These are phyloP conservation scores for Heterohyrax brucei DNA, from an alignment of 2,797 vertebrate species.

Conservation along the genomic window DNA sequence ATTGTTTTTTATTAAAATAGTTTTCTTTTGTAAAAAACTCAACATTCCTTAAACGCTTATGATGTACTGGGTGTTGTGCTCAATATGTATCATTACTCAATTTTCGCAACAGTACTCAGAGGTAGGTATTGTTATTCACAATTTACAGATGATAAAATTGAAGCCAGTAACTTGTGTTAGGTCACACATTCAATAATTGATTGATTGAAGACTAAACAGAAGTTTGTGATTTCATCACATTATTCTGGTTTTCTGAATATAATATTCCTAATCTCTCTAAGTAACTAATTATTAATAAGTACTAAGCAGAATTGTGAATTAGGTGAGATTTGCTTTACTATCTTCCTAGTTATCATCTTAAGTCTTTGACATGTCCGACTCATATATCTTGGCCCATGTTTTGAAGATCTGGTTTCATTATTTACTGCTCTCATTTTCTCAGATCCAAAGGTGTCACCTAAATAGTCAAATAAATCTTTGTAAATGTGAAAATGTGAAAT, in stretches of 20 bases:
- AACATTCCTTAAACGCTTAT: neutral
- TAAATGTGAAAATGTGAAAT: slow-evolving; percentile 53
- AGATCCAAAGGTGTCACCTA: neutral
- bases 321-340: slow-evolving; percentile 7
- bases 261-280: neutral
- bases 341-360: neutral
- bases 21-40: neutral
- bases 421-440: slow-evolving; percentile 39
- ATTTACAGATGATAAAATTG: neutral
- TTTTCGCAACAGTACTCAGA: neutral
- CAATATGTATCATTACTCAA: neutral
- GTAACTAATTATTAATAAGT: neutral
- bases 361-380: neutral
- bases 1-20: neutral
- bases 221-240: slow-evolving; percentile 1
- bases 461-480: neutral
- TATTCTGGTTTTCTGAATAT: neutral
- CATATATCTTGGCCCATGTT: neutral
- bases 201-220: neutral
- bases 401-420: slow-evolving; percentile 36
- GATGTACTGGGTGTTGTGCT: neutral
- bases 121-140: neutral
- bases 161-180: neutral
- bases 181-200: neutral
- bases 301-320: slow-evolving; percentile 10